Evolutionary conservation across 2,888 invertebrate species (phyloP).

Genomic region (Epiblema foenella): DNA sequence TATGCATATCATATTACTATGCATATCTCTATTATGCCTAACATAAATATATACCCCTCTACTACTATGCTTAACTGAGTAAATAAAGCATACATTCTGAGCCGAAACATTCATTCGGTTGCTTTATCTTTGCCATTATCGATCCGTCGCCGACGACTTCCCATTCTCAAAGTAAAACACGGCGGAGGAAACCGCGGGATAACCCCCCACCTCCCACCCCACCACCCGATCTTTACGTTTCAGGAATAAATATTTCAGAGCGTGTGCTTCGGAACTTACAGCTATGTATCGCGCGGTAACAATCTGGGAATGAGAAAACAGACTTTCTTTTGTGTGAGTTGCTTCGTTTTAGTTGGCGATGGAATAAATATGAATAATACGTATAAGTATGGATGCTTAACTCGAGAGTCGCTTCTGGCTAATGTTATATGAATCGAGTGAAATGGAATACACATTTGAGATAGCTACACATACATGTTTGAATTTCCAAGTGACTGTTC

Average conservation of each 20-base stretch:
- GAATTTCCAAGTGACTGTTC: too few species aligned
- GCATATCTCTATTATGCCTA: too few species aligned
- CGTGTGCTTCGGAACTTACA: slow-evolving; percentile 84
- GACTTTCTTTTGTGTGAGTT: slow-evolving; percentile 73
- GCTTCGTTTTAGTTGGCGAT: slow-evolving; percentile 55
- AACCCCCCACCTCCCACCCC: slow-evolving; percentile 74
- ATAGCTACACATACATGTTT: too few species aligned
- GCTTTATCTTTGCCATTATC: slow-evolving; percentile 81
- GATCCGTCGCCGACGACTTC: slow-evolving; percentile 84
- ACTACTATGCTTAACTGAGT: background rate
- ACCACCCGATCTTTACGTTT: slow-evolving; percentile 83
- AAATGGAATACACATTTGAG: too few species aligned
- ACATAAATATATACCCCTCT: background rate
- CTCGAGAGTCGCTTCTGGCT: background rate
- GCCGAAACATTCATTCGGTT: slow-evolving; percentile 50
- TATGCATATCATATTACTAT: too few species aligned
- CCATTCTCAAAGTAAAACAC: slow-evolving; percentile 85
- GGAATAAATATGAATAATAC: slow-evolving; percentile 6
- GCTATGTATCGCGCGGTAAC: slow-evolving; percentile 83
- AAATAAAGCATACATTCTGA: slow-evolving; percentile 9
- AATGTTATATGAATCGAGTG: too few species aligned
- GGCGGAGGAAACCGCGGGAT: slow-evolving; percentile 85
- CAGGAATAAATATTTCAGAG: slow-evolving; percentile 85
- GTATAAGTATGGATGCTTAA: background rate
- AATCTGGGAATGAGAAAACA: slow-evolving; percentile 81